Evolutionary conservation across 2,113 vertebrate genomes (phyloP).

Genomic region (Formicarius rufipectus): DNA sequence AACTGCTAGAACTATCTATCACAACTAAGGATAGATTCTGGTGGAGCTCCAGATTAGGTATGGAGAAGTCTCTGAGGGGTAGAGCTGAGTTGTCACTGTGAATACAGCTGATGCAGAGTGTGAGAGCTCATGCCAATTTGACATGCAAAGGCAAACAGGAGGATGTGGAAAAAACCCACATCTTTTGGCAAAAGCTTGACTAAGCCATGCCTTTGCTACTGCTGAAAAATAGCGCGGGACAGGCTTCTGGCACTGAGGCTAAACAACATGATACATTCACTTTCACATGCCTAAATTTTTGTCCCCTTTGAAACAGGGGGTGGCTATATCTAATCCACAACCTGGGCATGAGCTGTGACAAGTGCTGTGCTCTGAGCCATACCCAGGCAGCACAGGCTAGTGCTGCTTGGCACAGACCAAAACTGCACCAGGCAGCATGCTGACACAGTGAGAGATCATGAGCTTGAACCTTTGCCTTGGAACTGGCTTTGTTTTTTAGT

Average conservation of each 20-base stretch:
- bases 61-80: background rate
- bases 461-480: background rate
- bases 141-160: background rate
- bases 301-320: background rate
- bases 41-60: background rate
- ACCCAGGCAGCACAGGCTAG: background rate
- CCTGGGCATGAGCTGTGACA: background rate
- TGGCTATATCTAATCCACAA: background rate
- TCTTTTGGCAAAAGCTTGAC: background rate
- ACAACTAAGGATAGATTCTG: background rate
- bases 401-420: background rate
- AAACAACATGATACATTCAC: background rate
- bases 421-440: background rate
- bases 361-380: background rate
- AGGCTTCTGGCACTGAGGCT: background rate
- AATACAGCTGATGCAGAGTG: background rate
- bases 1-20: background rate
- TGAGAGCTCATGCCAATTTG: background rate
- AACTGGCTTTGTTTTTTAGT: background rate
- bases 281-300: background rate
- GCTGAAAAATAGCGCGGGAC: background rate
- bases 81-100: background rate
- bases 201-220: background rate
- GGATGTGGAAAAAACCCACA: background rate
- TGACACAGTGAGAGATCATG: background rate